Evolutionary conservation across 2,113 vertebrate genomes (phyloP).

Genomic region (Genyomyrus donnyi): DNA sequence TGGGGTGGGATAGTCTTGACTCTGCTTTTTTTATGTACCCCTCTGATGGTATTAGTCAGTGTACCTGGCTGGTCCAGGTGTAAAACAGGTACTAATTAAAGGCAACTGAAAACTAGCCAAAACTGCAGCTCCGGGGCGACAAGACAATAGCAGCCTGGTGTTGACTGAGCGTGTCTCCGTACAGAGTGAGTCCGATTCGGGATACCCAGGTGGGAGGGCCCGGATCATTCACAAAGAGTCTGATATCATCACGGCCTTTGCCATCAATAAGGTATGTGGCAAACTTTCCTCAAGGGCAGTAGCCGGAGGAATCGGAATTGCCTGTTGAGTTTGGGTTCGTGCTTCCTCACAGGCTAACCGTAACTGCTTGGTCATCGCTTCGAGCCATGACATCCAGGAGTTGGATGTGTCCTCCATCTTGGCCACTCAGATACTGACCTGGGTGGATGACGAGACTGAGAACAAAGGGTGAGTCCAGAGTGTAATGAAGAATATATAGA

Average conservation of each 20-base stretch:
- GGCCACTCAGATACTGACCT: conserved; percentile 87
- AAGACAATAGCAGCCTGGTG: background rate
- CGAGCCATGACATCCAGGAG: conserved; percentile 95
- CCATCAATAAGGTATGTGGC: conserved; percentile 84
- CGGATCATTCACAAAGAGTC: conserved; percentile 97
- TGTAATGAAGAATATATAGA: background rate
- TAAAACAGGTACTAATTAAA: background rate
- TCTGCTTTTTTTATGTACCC: background rate
- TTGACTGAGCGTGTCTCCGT: conserved; percentile 5
- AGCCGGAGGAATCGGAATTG: background rate
- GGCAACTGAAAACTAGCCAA: background rate
- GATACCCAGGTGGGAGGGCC: conserved; percentile 81
- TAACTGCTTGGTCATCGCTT: conserved; percentile 95
- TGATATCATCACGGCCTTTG: conserved; percentile 96
- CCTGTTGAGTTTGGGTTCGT: background rate
- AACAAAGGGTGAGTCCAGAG: conserved; percentile 73
- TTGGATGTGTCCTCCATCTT: conserved; percentile 94
- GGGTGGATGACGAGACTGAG: conserved; percentile 91
- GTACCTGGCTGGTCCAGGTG: background rate
- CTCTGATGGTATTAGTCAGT: background rate
- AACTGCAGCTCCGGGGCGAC: background rate
- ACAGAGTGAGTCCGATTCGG: conserved; percentile 82
- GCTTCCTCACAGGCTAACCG: conserved; percentile 41
- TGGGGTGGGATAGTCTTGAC: background rate
- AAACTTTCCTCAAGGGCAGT: background rate